Evolutionary conservation across 2,888 invertebrate species (phyloP).

Genomic region (Drosophila nigricruria): DNA sequence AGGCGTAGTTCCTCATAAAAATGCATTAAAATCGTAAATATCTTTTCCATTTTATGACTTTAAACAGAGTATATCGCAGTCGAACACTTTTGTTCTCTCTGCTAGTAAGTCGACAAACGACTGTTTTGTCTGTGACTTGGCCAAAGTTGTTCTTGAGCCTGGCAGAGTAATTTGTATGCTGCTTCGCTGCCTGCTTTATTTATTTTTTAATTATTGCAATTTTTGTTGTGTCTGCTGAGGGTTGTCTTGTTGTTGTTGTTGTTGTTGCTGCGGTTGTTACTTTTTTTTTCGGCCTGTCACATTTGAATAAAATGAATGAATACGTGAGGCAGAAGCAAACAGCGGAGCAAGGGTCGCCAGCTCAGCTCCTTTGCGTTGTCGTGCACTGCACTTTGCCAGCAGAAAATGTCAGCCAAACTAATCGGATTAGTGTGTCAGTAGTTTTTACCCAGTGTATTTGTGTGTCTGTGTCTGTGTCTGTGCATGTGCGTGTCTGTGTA

Average conservation of each 20-base stretch:
- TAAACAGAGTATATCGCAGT: neutral
- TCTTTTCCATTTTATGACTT: neutral
- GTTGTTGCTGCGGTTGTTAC: neutral
- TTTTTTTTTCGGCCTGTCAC: constrained; percentile 70
- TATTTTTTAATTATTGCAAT: constrained; percentile 65
- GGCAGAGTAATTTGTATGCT: constrained; percentile 31
- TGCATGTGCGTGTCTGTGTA: constrained; percentile 7
- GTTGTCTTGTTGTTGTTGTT: constrained; percentile 1
- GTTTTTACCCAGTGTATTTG: constrained; percentile 41
- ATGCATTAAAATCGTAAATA: too few species aligned
- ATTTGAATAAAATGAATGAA: constrained; percentile 76
- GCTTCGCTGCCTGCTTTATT: constrained; percentile 8
- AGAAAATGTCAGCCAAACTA: constrained; percentile 76
- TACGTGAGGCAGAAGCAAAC: constrained; percentile 17
- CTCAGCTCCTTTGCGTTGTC: constrained; percentile 40
- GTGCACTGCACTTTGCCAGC: constrained; percentile 63
- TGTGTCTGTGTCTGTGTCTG: constrained; percentile 5
- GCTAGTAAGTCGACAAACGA: neutral
- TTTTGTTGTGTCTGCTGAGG: constrained; percentile 47
- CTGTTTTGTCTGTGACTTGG: constrained; percentile 9
- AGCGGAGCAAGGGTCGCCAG: constrained; percentile 24
- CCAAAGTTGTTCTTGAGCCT: constrained; percentile 30
- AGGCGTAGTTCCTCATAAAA: too few species aligned
- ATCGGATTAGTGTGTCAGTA: constrained; percentile 80
- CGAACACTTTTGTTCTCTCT: too few species aligned